Base-by-base conservation (phyloP, 1,140 invertebrate species). In the Diplogasteroides magnus region DNA sequence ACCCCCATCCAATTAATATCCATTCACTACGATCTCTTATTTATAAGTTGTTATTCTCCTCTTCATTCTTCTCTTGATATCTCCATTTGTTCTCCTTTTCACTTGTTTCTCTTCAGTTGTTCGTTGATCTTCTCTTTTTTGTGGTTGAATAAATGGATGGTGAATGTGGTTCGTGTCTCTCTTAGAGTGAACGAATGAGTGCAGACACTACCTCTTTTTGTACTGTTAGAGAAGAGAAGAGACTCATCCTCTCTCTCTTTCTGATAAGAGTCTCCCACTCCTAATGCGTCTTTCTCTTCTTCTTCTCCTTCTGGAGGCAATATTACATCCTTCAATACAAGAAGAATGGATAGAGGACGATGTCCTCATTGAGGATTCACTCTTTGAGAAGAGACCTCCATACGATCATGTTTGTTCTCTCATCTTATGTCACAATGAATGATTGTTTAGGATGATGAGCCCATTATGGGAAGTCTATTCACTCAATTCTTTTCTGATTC, bases 401-500 rank as follows among this genome's bases (percentile, higher is more conserved):
- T 48, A 11, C 37, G 37, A 48, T 48, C 6, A 48, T 6, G 37
- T 48, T 6, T 11, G 19, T 48, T 19, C 19, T 19, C 6, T 48
- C 37, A 48, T 11, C 6, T 11, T 48, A 48, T 11, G 6, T 48
- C 37, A 48, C 19, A n/a, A n/a, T n/a, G n/a, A n/a, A n/a, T n/a
- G n/a, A n/a, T n/a, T n/a, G n/a, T n/a, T n/a, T n/a, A 28, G 56
- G 37, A 60, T 11, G 59, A 60, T 25, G 23, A 32, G 23, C 48
- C 28, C n/a, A 23, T 68, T 31, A 61, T 68, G 60, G 71, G 71
- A 68, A 72, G 69, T 1, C 28, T 74, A 13, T 71, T 77, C 57
- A 72, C 70, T 15, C 32, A 59, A 48, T 82, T 82, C 60, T 77
- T 82, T 64, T 59, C 77, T 32, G 81, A 83, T 65, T 83, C 81